Evolutionary conservation across 1,140 invertebrate genomes (phyloP), one percentile per base, ranked within the genome.

Genomic region (Coptotermes formosanus): DNA sequence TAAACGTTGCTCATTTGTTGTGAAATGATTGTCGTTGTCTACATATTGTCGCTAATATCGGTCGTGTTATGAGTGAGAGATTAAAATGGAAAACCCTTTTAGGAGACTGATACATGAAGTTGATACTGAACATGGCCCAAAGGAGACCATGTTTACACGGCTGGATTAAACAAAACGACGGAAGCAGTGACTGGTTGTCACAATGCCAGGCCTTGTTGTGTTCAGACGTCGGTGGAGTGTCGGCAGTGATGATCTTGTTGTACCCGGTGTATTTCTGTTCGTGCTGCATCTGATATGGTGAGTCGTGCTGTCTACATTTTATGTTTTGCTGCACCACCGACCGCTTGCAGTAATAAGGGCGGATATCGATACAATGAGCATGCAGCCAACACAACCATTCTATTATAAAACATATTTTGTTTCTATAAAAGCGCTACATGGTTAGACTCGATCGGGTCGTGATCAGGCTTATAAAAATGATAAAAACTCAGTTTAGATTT

Each of bases 181-280:
- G 64, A n/a, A 69, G 64, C n/a, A 30, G 64, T n/a, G 64, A n/a
- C 12, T 75, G 55, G 83, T 8, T 16, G 89, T 89, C 44, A 89
- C 90, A 88, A 97, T 98, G 97, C 97, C 97, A 85, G 97, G 97
- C 86, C 93, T 98, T 88, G 94, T 97, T 85, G 95, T 96, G 82
- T 97, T 97, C 91, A 92, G 94, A 88, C 93, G 97, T 88, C 94
- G 97, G 88, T 98, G 97, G 97, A 95, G 95, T 88, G 95, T 97
- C 87, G 97, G 96, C 88, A 97, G 96, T 87, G 97, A 98, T 91
- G 97, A 98, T 92, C 93, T 98, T 84, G 95, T 97, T 86, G 94
- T 97, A 25, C 96, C 97, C 32, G 96, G 95, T 30, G 93, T 93
- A 86, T 94, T 97, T 89, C 92, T 97, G 9, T 93, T 96, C 89